Evolutionary conservation across 2,113 vertebrate species (phyloP), one percentile per base, ranked within the genome.

Genomic region (Equus quagga): DNA sequence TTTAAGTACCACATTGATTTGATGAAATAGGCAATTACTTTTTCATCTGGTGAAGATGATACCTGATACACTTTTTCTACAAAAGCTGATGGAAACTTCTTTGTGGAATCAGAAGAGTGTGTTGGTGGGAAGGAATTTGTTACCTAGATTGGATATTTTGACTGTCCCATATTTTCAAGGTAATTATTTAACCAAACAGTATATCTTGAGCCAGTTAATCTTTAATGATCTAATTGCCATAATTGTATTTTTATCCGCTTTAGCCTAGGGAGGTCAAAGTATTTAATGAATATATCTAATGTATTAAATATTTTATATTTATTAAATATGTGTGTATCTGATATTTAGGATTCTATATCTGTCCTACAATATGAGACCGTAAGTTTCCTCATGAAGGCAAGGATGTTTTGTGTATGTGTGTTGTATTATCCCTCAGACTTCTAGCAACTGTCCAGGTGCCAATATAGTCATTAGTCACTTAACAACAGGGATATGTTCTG

Each of bases 11-110:
- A 70, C n/a, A 41, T 41, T 97, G 44, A 93, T 62, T 13, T 75
- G 58, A 84, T 69, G 54, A 80, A 88, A 56, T 13, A 79, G 0
- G 54, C 41, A 91, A 95, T 95, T 91, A 33, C 36, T 76, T 93
- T 95, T 88, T 88, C 93, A 93, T 54, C 75, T 85, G 64, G 60
- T 80, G 15, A 93, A 80, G 73, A 95, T 80, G 65, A 51, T 75
- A 69, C 44, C 26, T 80, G 90, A 83, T 49, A n/a, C 54, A 67
- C 13, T 41, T 89, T 92, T 92, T 87, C 41, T 93, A 67, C 15
- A 62, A 81, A 93, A 89, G 14, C 33, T 97, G 24, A 81, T 80
- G 51, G 41, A 87, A 79, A 75, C 4, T 1, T 82, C 11, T 90
- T 83, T 84, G 31, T 87, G 36, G 21, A 76, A 91, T 80, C 44